Evolutionary conservation across 2,113 vertebrate genomes (phyloP).

Genomic region (Lepus americanus): DNA sequence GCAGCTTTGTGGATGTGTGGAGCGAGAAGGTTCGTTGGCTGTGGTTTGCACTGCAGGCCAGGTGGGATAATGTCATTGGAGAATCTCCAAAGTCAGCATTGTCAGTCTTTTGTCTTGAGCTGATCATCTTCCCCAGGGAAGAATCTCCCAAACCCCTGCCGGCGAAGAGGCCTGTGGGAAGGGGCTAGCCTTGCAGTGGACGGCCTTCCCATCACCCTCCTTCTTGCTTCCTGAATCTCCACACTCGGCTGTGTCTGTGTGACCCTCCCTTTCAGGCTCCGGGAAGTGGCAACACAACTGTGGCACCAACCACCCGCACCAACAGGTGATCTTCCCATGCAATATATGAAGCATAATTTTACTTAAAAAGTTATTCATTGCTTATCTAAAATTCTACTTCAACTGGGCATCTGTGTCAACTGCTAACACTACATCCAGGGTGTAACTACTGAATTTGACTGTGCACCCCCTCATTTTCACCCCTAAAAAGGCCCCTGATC

Average conservation of each 20-base stretch:
- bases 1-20: neutral
- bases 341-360: neutral
- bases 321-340: neutral
- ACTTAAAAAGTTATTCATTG: neutral
- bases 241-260: neutral
- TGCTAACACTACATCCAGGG: neutral
- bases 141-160: neutral
- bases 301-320: neutral
- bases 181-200: neutral
- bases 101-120: neutral
- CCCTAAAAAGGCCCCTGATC: neutral
- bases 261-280: neutral
- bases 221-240: neutral
- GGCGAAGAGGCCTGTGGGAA: neutral
- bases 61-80: neutral
- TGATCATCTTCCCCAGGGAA: neutral
- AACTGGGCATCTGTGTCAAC: neutral
- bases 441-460: neutral
- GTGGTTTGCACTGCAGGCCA: neutral
- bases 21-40: no score
- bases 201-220: neutral
- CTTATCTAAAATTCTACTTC: conserved; percentile 2
- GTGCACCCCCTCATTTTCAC: neutral
- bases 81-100: neutral
- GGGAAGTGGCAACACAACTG: neutral